Percentiles rank a stretch among this genome's conserved stretches.
phyloP scores from a whole-genome alignment of 2,797 vertebrate genomes.

The Fringilla coelebs region DNA sequence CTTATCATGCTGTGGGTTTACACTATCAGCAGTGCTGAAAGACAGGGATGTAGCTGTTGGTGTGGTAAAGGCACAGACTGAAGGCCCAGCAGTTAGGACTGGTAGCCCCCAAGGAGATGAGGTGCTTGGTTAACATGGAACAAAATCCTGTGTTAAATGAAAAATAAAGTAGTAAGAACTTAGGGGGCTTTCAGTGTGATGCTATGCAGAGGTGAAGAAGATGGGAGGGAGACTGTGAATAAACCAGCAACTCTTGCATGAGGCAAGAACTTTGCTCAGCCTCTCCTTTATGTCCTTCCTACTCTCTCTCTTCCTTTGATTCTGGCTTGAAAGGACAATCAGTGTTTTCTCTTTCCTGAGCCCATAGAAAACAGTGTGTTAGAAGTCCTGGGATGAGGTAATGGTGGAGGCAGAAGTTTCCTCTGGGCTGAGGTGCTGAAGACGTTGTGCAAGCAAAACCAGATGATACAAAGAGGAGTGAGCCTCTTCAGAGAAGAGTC shows the following conservation, averaged over 20 bases:
- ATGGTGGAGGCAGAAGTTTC: not conserved
- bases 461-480: not conserved
- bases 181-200: not conserved
- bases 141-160: not conserved
- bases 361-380: not conserved
- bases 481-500: constrained; percentile 1
- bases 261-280: not conserved
- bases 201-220: not conserved
- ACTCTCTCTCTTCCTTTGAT: not conserved
- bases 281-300: not conserved
- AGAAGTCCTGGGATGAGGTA: not conserved
- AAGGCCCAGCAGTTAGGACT: not conserved
- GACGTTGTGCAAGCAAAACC: not conserved
- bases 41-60: not conserved
- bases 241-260: not conserved
- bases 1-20: not conserved
- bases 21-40: not conserved
- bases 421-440: not conserved
- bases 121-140: not conserved
- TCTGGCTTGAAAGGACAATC: not conserved
- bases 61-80: not conserved
- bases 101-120: not conserved
- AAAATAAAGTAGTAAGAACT: not conserved
- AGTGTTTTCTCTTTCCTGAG: not conserved
- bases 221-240: not conserved